A percentile compares a stretch with the other conserved stretches of the same genome.
Evolutionary conservation across 1,140 invertebrate species (phyloP).

Genomic region (Bicyclus anynana): DNA sequence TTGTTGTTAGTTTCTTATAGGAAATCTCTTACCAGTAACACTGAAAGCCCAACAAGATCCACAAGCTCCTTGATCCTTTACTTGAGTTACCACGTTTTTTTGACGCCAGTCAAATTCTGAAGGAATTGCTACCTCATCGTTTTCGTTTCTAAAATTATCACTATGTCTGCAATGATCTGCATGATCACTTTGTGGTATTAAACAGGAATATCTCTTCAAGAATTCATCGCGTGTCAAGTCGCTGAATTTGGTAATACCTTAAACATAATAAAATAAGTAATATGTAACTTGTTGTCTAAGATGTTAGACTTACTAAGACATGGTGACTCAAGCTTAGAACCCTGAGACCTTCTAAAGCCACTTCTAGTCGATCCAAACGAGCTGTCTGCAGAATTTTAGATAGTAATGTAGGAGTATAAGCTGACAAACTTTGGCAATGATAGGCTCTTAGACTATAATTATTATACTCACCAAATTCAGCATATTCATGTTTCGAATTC

Average conservation of each 20-base stretch:
- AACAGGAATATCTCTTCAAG: neutral
- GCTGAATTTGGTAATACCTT: constrained; percentile 19
- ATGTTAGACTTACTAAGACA: too few relatives aligned
- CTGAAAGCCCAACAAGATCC: constrained; percentile 34
- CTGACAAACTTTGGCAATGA: too few relatives aligned
- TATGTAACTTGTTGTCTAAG: too few relatives aligned
- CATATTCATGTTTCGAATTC: constrained; percentile 3
- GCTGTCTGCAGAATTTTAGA: too few relatives aligned
- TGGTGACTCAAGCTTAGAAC: too few relatives aligned
- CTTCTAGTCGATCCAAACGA: too few relatives aligned
- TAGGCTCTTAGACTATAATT: too few relatives aligned
- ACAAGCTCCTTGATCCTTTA: constrained; percentile 16
- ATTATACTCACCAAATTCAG: constrained; percentile 19
- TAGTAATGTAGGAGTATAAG: too few relatives aligned
- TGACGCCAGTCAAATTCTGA: constrained; percentile 22
- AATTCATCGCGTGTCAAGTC: constrained; percentile 20
- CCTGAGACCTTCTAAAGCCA: too few relatives aligned
- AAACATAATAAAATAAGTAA: neutral
- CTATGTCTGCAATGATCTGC: neutral
- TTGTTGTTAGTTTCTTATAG: neutral
- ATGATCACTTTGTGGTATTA: neutral
- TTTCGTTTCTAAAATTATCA: neutral
- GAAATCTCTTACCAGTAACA: constrained; percentile 16
- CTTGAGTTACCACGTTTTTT: constrained; percentile 11
- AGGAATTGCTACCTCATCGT: neutral